These are phyloP conservation scores for Eupristina koningsbergeri DNA, from an alignment of 1,140 invertebrate genomes.

Conservation along the genomic window DNA sequence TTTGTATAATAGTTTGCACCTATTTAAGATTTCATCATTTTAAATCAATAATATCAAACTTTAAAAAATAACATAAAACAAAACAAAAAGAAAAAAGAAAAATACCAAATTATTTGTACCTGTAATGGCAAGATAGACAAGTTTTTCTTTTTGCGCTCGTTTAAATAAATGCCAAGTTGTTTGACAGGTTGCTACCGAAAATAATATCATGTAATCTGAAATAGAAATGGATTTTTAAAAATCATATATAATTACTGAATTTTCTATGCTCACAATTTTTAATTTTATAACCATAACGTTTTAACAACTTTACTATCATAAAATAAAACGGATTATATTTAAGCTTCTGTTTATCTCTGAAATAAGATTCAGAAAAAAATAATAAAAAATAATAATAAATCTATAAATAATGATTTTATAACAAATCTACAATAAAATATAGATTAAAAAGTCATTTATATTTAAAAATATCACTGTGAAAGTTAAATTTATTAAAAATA, in stretches of 20 bases:
- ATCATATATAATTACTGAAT: no score
- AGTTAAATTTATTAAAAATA: no score
- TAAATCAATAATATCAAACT: no score
- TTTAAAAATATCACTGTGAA: no score
- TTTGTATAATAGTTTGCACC: no score
- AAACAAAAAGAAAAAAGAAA: not conserved
- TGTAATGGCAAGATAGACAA: slow-evolving; percentile 80
- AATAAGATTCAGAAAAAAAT: no score
- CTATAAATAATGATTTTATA: no score
- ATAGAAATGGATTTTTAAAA: not conserved
- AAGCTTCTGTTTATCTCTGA: no score
- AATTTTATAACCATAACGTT: not conserved
- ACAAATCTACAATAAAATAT: no score
- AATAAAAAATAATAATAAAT: no score
- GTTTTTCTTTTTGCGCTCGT: slow-evolving; percentile 75
- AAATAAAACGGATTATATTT: not conserved
- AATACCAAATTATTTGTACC: slow-evolving; percentile 64
- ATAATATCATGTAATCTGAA: slow-evolving; percentile 79
- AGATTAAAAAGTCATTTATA: no score
- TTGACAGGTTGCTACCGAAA: slow-evolving; percentile 80
- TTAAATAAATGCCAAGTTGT: slow-evolving; percentile 81
- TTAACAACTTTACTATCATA: not conserved
- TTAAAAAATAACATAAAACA: not conserved
- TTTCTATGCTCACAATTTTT: not conserved
- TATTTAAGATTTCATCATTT: no score